A percentile compares a stretch with the other conserved stretches of the same genome.
Conservation (phyloP, 2,113 vertebrate genomes). For the Sapajus apella region DNA sequence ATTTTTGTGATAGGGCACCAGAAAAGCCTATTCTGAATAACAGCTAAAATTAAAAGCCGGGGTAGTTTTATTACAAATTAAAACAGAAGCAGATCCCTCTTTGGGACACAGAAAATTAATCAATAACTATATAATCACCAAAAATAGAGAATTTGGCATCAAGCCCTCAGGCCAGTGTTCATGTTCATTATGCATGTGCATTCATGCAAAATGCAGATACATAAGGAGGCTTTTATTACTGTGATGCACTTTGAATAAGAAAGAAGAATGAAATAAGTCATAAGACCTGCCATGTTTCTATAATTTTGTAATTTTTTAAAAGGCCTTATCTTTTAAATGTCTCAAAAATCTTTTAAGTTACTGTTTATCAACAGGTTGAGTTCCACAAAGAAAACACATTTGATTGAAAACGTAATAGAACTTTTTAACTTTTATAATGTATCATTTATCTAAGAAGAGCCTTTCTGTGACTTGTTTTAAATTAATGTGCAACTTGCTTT, state of each 20-base stretch:
- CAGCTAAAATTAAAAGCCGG: neutral
- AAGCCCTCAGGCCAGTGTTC: neutral
- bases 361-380: neutral
- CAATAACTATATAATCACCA: neutral
- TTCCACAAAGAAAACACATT: neutral
- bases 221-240: neutral
- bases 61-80: neutral
- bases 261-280: neutral
- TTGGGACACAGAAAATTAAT: neutral
- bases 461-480: neutral
- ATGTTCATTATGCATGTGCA: neutral
- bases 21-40: neutral
- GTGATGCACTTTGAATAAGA: neutral
- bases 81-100: neutral
- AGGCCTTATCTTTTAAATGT: neutral
- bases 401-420: neutral
- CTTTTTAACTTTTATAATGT: neutral
- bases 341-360: neutral
- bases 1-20: neutral
- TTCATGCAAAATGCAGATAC: neutral
- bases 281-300: neutral
- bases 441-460: neutral
- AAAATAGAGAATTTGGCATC: neutral
- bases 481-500: slow-evolving; percentile 13
- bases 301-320: neutral